Evolutionary conservation across 2,888 invertebrate genomes (phyloP).

Genomic region (Sisyra terminalis): DNA sequence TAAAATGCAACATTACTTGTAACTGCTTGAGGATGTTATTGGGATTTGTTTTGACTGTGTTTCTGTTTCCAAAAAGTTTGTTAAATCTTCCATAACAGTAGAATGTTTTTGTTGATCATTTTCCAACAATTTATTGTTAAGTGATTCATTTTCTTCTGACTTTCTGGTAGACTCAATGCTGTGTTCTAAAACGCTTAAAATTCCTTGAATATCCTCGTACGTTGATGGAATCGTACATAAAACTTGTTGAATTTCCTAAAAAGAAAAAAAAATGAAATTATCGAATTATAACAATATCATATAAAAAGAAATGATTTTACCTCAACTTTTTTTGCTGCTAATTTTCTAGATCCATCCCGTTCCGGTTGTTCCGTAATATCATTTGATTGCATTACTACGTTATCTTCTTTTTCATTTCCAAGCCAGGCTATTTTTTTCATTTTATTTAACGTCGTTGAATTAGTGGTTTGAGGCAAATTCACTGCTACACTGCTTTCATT

Average conservation of each 20-base stretch:
- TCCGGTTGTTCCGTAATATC: constrained; percentile 14
- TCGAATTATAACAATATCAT: not conserved
- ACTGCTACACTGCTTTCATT: not conserved
- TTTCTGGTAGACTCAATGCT: no score
- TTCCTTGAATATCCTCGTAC: constrained; percentile 28
- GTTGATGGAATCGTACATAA: constrained; percentile 14
- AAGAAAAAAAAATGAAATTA: not conserved
- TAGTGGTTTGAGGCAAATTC: no score
- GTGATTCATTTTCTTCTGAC: not conserved
- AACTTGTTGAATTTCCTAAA: constrained; percentile 1
- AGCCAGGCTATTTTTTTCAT: not conserved
- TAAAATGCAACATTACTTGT: not conserved
- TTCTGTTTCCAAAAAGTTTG: not conserved
- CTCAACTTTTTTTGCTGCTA: constrained; percentile 12
- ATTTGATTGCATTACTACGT: not conserved
- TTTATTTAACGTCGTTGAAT: constrained; percentile 10
- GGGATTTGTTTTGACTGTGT: not conserved
- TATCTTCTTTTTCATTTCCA: not conserved
- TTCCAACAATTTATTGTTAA: constrained; percentile 9
- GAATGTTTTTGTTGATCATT: constrained; percentile 10
- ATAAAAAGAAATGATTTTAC: not conserved
- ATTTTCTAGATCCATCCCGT: constrained; percentile 12
- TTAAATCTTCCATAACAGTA: not conserved
- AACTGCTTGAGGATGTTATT: not conserved
- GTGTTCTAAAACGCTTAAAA: constrained; percentile 27